Evolutionary conservation across 2,888 invertebrate genomes (phyloP).

Genomic region (Craniophora ligustri): DNA sequence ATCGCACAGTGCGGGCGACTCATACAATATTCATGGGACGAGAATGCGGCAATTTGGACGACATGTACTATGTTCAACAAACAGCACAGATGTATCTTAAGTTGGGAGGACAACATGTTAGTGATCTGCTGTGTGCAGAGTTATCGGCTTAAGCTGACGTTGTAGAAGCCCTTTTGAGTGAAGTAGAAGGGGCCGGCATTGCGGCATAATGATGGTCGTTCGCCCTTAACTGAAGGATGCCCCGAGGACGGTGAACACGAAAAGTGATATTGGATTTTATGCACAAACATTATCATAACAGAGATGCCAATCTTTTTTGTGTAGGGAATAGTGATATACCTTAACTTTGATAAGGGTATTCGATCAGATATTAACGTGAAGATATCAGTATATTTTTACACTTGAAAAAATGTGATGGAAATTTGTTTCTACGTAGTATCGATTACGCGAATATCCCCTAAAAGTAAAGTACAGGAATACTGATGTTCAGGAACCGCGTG

Average conservation of each 20-base stretch:
- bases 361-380: too few species aligned
- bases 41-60: conserved; percentile 78
- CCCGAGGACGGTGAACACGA: neutral
- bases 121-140: conserved; percentile 47
- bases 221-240: neutral
- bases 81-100: conserved; percentile 63
- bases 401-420: too few species aligned
- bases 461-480: too few species aligned
- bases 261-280: neutral
- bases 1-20: conserved; percentile 70
- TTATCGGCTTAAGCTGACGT: neutral
- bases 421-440: too few species aligned
- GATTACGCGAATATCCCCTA: too few species aligned
- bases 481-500: too few species aligned
- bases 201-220: neutral
- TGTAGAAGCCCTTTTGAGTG: conserved; percentile 23
- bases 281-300: neutral
- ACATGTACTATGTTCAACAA: conserved; percentile 66
- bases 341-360: neutral
- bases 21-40: conserved; percentile 81
- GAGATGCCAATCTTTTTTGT: neutral
- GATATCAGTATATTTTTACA: neutral
- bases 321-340: neutral
- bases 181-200: neutral
- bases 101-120: conserved; percentile 59